A percentile compares a stretch with the other conserved stretches of the same genome.
These are phyloP conservation scores for Syngnathus rostellatus DNA, from an alignment of 2,797 vertebrate genomes.

Conservation along the genomic window DNA sequence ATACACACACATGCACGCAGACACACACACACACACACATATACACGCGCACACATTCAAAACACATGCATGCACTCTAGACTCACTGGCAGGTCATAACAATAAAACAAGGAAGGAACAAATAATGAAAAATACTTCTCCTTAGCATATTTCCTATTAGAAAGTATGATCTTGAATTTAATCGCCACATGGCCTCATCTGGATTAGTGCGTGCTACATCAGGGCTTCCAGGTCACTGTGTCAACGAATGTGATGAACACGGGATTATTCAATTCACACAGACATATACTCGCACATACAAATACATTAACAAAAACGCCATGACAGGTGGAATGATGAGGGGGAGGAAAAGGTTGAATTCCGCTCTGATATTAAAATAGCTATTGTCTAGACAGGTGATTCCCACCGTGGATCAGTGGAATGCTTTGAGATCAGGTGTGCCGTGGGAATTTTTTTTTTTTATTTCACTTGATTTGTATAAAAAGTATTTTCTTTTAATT, in stretches of 20 bases:
- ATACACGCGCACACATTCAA: too few relatives aligned
- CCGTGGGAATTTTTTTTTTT: too few relatives aligned
- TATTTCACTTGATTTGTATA: not conserved
- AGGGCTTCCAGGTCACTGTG: conserved; percentile 38
- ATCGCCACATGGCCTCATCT: conserved; percentile 22
- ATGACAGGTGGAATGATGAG: conserved; percentile 33
- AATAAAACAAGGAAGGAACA: not conserved
- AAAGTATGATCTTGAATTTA: conserved; percentile 9
- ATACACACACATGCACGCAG: not conserved
- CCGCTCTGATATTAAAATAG: not conserved
- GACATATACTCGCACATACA: conserved; percentile 8
- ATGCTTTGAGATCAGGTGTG: not conserved
- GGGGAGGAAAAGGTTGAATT: conserved; percentile 1
- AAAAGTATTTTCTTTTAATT: not conserved
- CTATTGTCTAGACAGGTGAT: not conserved
- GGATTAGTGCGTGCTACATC: conserved; percentile 28
- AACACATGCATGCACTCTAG: not conserved
- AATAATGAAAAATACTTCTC: not conserved
- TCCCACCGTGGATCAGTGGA: not conserved
- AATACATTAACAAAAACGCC: conserved; percentile 2
- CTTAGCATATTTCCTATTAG: conserved; percentile 4
- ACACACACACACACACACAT: not conserved
- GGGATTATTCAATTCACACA: conserved; percentile 35
- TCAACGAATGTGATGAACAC: conserved; percentile 42
- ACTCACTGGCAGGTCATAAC: not conserved